Evolutionary conservation across 2,113 vertebrate species (phyloP).

Genomic region (Bubo bubo): DNA sequence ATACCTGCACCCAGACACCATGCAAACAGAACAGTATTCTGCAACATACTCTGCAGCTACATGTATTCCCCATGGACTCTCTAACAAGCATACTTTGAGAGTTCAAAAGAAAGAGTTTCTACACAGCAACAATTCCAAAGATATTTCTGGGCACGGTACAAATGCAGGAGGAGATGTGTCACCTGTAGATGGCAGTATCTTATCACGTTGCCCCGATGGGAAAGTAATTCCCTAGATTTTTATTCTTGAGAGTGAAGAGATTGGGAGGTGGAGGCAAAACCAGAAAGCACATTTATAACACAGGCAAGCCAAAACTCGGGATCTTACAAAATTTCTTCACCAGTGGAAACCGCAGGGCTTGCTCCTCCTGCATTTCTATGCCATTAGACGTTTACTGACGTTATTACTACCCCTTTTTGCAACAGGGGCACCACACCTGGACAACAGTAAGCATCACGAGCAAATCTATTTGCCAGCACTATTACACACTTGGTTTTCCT

Average conservation of each 20-base stretch:
- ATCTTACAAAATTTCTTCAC: neutral
- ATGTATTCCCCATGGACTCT: neutral
- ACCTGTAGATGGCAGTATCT: constrained; percentile 45
- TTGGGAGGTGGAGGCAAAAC: rapidly evolving
- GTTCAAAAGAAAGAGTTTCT: neutral
- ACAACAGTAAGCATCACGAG: neutral
- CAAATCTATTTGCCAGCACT: neutral
- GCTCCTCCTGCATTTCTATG: neutral
- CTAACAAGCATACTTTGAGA: neutral
- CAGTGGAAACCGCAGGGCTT: neutral
- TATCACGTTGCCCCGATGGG: neutral
- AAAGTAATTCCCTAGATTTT: neutral
- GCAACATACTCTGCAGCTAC: neutral
- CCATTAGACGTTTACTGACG: neutral
- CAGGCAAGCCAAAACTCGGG: rapidly evolving
- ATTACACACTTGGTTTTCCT: neutral
- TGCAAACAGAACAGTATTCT: neutral
- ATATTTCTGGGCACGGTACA: rapidly evolving
- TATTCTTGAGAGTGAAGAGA: neutral
- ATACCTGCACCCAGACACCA: neutral
- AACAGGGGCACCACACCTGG: too few species aligned
- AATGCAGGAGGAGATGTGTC: neutral
- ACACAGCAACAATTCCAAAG: neutral
- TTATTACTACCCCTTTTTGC: neutral
- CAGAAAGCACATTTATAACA: neutral